A percentile compares a stretch with the other conserved stretches of the same genome.
Conservation (phyloP, 1,140 invertebrate species). For the Hydropsyche tenuis region DNA sequence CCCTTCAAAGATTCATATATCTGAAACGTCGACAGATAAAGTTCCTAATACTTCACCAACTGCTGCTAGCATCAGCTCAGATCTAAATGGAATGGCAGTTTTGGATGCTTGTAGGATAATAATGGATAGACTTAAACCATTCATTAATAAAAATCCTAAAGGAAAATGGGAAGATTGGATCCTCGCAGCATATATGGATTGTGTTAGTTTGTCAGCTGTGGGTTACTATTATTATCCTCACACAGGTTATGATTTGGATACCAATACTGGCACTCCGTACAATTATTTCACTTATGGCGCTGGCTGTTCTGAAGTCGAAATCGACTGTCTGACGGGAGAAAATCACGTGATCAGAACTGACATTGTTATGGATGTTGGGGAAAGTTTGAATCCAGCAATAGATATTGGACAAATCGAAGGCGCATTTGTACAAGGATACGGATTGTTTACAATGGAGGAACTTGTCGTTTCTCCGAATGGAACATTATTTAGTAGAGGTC, state of each 20-base stretch:
- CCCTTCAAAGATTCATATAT: slow-evolving; percentile 81
- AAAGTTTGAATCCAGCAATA: slow-evolving; percentile 93
- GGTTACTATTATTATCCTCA: slow-evolving; percentile 85
- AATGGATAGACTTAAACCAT: slow-evolving; percentile 77
- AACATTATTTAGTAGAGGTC: slow-evolving; percentile 81
- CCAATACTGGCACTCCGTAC: slow-evolving; percentile 74
- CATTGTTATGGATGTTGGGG: slow-evolving; percentile 93
- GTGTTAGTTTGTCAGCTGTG: slow-evolving; percentile 83
- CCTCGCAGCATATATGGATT: slow-evolving; percentile 77
- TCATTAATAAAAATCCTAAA: slow-evolving; percentile 78
- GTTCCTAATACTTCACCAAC: slow-evolving; percentile 94
- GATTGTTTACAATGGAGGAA: slow-evolving; percentile 90
- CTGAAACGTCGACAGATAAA: slow-evolving; percentile 90
- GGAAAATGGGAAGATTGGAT: slow-evolving; percentile 89
- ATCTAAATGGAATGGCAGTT: slow-evolving; percentile 95
- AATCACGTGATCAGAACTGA: slow-evolving; percentile 86
- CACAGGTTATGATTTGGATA: slow-evolving; percentile 78
- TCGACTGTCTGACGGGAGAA: slow-evolving; percentile 88
- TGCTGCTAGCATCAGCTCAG: slow-evolving; percentile 91
- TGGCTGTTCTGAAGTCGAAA: slow-evolving; percentile 84
- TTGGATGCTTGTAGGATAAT: slow-evolving; percentile 84
- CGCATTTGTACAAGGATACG: slow-evolving; percentile 92
- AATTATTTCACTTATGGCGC: slow-evolving; percentile 85
- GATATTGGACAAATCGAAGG: slow-evolving; percentile 97
- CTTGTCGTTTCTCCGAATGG: slow-evolving; percentile 85